These are phyloP conservation scores for Strongylocentrotus purpuratus DNA, from an alignment of 35 echinoderm and acorn worm genomes.

Conservation along the genomic window DNA sequence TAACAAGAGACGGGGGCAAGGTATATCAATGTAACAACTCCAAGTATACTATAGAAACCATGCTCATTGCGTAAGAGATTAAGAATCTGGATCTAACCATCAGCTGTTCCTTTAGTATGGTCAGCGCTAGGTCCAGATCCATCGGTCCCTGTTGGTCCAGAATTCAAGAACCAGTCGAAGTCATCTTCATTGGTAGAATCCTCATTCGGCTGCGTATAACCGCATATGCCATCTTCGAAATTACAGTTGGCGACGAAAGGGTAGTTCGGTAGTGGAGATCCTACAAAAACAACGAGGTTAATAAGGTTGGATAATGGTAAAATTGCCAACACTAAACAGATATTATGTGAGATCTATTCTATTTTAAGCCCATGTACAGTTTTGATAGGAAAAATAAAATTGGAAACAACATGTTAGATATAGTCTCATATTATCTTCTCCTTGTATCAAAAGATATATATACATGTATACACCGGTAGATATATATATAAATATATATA, in stretches of 20 bases:
- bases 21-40: too few relatives aligned
- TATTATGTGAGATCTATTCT: too few relatives aligned
- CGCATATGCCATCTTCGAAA: constrained; percentile 14
- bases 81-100: not conserved
- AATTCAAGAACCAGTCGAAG: constrained; percentile 37
- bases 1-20: too few relatives aligned
- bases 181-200: not conserved
- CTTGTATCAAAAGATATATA: too few relatives aligned
- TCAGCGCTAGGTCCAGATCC: constrained; percentile 23
- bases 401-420: too few relatives aligned
- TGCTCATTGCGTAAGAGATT: not conserved
- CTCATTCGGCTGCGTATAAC: not conserved
- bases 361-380: too few relatives aligned
- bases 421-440: too few relatives aligned
- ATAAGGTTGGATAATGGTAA: too few relatives aligned
- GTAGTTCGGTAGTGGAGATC: not conserved
- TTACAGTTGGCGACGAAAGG: constrained; percentile 7
- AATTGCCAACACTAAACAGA: too few relatives aligned
- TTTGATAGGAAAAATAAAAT: too few relatives aligned
- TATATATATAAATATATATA: too few relatives aligned
- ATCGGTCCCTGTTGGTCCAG: constrained; percentile 1
- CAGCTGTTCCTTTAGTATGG: not conserved
- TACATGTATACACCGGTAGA: too few relatives aligned
- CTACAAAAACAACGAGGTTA: not conserved
- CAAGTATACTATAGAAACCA: not conserved